Conservation (phyloP, 2,888 invertebrate genomes). For the Bembecia ichneumoniformis region DNA sequence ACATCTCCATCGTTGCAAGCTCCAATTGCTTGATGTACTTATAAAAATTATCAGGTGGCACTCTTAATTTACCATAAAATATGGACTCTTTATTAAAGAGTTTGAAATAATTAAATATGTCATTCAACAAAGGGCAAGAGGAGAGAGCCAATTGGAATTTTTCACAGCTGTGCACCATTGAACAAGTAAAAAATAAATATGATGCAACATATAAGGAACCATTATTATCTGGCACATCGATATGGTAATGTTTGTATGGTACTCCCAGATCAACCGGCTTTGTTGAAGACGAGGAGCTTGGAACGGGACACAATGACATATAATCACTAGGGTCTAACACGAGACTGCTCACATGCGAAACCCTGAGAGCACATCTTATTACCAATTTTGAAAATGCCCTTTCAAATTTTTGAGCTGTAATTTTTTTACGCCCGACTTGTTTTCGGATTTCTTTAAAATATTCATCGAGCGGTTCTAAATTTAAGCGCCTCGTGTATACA, state of each 20-base stretch:
- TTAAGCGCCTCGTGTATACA: background rate
- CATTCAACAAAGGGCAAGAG: background rate
- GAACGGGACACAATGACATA: background rate
- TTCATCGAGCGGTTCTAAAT: background rate
- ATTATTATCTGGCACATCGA: background rate
- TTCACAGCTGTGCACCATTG: background rate
- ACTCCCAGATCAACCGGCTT: background rate
- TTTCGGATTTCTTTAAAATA: background rate
- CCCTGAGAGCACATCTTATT: background rate
- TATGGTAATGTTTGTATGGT: background rate
- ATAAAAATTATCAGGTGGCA: background rate
- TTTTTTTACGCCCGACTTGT: background rate
- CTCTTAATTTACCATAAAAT: background rate
- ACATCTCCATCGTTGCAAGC: background rate
- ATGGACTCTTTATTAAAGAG: background rate
- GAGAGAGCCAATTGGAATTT: background rate
- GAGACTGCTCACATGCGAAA: background rate
- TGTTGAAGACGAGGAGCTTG: background rate
- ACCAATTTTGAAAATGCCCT: background rate
- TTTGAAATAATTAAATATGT: background rate
- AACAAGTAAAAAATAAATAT: background rate
- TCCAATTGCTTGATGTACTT: background rate
- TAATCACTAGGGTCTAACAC: background rate
- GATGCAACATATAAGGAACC: background rate
- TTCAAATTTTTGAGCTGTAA: background rate